Conservation (phyloP, 2,797 vertebrate genomes). For the Pseudotriccus pelzelni region DNA sequence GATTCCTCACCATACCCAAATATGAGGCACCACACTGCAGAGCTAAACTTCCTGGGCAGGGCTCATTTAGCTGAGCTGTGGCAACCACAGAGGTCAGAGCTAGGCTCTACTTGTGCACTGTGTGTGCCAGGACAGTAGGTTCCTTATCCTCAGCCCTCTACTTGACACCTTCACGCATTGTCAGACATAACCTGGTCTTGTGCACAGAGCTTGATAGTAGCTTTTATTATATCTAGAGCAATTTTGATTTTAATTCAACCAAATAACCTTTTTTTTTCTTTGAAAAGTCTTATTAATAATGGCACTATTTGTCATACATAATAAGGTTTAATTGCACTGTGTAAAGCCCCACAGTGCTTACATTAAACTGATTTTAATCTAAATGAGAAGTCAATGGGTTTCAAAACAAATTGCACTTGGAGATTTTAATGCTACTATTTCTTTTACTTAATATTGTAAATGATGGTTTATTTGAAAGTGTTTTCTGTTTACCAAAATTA, state of each 20-base stretch:
- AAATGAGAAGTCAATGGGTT: neutral
- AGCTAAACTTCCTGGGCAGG: neutral
- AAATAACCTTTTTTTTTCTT: neutral
- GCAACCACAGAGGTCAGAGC: neutral
- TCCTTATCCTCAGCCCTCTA: neutral
- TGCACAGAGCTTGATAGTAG: neutral
- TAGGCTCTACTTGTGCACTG: neutral
- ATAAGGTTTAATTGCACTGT: constrained; percentile 26
- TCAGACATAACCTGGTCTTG: neutral
- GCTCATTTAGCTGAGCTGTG: neutral
- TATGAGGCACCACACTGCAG: neutral
- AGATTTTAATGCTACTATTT: neutral
- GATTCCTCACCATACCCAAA: neutral
- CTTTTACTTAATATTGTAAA: neutral
- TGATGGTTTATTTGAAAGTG: neutral
- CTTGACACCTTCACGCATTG: neutral
- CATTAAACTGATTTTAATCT: neutral
- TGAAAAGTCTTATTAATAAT: neutral
- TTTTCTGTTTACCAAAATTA: neutral
- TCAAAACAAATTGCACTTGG: neutral
- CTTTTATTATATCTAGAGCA: neutral
- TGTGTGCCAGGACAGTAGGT: neutral
- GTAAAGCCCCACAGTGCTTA: neutral
- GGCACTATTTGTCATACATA: constrained; percentile 4
- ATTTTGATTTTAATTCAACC: neutral